phyloP scores from a whole-genome alignment of 2,888 invertebrate genomes.

The Spisula solida region DNA sequence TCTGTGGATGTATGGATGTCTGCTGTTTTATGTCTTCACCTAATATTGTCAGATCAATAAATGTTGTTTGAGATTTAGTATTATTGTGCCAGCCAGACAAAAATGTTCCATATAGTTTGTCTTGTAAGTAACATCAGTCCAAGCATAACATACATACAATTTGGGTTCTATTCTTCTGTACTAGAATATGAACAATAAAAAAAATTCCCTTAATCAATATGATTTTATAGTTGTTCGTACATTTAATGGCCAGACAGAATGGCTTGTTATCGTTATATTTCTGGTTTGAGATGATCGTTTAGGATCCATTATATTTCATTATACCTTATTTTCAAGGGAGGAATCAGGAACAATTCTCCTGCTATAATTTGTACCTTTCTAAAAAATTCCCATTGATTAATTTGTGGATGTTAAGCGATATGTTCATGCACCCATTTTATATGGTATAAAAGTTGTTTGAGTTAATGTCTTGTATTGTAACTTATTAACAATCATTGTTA shows the following conservation, averaged over 20 bases:
- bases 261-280: not conserved
- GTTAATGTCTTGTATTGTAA: too few relatives aligned
- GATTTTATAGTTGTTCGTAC: not conserved
- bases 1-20: not conserved
- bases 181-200: not conserved
- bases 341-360: not conserved
- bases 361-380: not conserved
- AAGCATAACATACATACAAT: not conserved
- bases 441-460: too few relatives aligned
- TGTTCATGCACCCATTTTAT: not conserved
- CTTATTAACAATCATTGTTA: too few relatives aligned
- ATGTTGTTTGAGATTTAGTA: not conserved
- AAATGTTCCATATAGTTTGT: not conserved
- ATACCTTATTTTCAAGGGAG: too few relatives aligned
- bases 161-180: not conserved
- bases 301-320: not conserved
- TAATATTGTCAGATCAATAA: not conserved
- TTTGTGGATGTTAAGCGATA: not conserved
- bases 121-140: constrained; percentile 6
- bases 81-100: not conserved
- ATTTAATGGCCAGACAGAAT: not conserved
- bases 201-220: not conserved
- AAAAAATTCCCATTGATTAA: not conserved
- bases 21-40: not conserved
- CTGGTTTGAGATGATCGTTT: not conserved